These are phyloP conservation scores for Heliothis virescens DNA, from an alignment of 1,140 invertebrate species.

Conservation along the genomic window DNA sequence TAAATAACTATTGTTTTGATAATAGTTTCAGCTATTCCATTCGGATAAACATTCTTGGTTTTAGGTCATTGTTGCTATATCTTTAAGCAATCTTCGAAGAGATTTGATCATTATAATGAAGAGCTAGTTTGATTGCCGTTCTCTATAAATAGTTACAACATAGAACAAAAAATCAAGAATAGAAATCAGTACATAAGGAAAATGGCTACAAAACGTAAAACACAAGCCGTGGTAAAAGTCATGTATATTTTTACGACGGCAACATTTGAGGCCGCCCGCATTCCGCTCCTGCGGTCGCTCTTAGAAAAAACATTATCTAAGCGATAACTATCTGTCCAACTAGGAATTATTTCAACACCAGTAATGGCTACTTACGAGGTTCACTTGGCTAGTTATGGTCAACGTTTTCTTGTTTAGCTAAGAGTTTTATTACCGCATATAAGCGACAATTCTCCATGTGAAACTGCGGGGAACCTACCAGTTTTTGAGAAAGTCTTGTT, in stretches of 20 bases:
- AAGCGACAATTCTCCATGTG: conserved; percentile 22
- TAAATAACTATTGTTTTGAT: too few relatives aligned
- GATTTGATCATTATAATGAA: too few relatives aligned
- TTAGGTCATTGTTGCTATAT: not conserved
- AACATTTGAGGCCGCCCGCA: conserved; percentile 40
- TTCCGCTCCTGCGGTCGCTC: conserved; percentile 31
- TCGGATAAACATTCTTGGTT: too few relatives aligned
- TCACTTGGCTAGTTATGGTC: not conserved
- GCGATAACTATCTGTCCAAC: conserved; percentile 32
- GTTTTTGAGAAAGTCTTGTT: conserved; percentile 1
- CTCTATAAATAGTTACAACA: not conserved
- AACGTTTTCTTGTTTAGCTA: conserved; percentile 1
- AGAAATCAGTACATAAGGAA: not conserved
- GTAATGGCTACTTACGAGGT: conserved; percentile 6
- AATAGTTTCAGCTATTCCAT: too few relatives aligned
- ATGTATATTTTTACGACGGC: conserved; percentile 31
- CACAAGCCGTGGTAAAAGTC: conserved; percentile 5
- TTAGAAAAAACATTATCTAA: conserved; percentile 38
- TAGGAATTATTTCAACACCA: conserved; percentile 19
- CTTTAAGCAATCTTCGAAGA: not conserved
- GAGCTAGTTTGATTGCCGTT: too few relatives aligned
- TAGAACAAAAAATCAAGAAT: not conserved
- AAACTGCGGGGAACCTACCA: conserved; percentile 7
- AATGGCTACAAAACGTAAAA: not conserved
- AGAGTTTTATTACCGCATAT: not conserved